Evolutionary conservation across 2,888 invertebrate genomes (phyloP).

Genomic region (Nymphalis c-album): DNA sequence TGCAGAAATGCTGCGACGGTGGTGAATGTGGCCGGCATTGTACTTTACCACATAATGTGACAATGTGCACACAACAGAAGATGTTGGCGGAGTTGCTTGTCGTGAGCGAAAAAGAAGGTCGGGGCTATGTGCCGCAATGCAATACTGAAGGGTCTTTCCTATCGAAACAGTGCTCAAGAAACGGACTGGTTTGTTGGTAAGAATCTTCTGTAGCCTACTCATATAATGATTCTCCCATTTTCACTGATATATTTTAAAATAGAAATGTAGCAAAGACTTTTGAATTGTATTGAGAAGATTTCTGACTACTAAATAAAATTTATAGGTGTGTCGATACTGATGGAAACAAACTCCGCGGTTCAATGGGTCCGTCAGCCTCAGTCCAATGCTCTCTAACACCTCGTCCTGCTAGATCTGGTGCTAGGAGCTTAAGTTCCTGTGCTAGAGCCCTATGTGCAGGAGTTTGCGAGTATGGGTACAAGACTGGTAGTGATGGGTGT

Average conservation of each 20-base stretch:
- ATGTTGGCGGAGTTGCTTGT: slow-evolving; percentile 88
- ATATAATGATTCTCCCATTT: too few species aligned
- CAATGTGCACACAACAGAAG: slow-evolving; percentile 89
- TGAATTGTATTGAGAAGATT: not conserved
- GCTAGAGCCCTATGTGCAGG: slow-evolving; percentile 89
- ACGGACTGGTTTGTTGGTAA: slow-evolving; percentile 91
- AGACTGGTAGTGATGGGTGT: slow-evolving; percentile 85
- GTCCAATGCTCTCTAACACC: slow-evolving; percentile 82
- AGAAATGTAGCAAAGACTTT: too few species aligned
- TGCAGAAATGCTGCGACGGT: slow-evolving; percentile 90
- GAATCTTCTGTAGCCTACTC: slow-evolving; percentile 30
- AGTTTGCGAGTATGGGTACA: slow-evolving; percentile 92
- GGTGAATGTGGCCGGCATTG: slow-evolving; percentile 88
- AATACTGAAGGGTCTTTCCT: slow-evolving; percentile 86
- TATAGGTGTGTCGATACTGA: slow-evolving; percentile 87
- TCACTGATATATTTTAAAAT: too few species aligned
- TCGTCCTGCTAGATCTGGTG: slow-evolving; percentile 64
- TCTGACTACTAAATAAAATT: not conserved
- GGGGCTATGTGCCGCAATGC: slow-evolving; percentile 93
- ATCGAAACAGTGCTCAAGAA: slow-evolving; percentile 89
- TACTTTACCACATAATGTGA: slow-evolving; percentile 87
- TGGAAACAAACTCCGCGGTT: slow-evolving; percentile 88
- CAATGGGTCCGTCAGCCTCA: slow-evolving; percentile 88
- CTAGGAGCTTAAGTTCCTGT: slow-evolving; percentile 82
- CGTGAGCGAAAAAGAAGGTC: slow-evolving; percentile 89